Evolutionary conservation across 92 coral and sea anemone species (phyloP).

Genomic region (Paramuricea clavata): DNA sequence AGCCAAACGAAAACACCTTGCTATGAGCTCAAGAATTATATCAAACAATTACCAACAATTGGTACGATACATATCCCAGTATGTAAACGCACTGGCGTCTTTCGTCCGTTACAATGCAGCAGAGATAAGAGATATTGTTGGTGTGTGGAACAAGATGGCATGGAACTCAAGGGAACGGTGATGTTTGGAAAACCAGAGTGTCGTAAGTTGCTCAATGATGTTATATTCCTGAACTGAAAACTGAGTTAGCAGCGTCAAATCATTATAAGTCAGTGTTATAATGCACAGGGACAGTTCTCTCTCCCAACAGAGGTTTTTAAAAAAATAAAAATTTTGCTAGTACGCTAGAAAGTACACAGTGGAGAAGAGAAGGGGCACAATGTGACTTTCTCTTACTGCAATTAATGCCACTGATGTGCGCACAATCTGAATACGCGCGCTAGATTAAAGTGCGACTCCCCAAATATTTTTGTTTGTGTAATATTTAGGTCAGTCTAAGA

Average conservation of each 20-base stretch:
- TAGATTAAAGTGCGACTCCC: too few species aligned
- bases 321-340: too few species aligned
- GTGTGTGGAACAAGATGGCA: conserved; percentile 91
- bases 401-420: too few species aligned
- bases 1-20: conserved; percentile 10
- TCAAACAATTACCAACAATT: not conserved
- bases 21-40: conserved; percentile 4
- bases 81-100: conserved; percentile 63
- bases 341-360: too few species aligned
- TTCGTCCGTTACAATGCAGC: conserved; percentile 77
- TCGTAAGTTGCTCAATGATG: conserved; percentile 20
- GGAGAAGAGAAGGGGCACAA: too few species aligned
- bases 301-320: not conserved
- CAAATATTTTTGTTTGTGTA: too few species aligned
- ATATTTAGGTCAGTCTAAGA: too few species aligned
- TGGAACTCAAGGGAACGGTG: conserved; percentile 77
- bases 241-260: not conserved
- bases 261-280: not conserved
- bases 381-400: too few species aligned
- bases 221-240: not conserved
- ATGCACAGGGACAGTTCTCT: not conserved
- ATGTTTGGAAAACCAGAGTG: conserved; percentile 67
- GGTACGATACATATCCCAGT: conserved; percentile 10
- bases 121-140: conserved; percentile 84
- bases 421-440: too few species aligned